Percentiles rank a stretch among this genome's conserved stretches.
Conservation (phyloP, 2,797 vertebrate species). For the Coreius guichenoti region DNA sequence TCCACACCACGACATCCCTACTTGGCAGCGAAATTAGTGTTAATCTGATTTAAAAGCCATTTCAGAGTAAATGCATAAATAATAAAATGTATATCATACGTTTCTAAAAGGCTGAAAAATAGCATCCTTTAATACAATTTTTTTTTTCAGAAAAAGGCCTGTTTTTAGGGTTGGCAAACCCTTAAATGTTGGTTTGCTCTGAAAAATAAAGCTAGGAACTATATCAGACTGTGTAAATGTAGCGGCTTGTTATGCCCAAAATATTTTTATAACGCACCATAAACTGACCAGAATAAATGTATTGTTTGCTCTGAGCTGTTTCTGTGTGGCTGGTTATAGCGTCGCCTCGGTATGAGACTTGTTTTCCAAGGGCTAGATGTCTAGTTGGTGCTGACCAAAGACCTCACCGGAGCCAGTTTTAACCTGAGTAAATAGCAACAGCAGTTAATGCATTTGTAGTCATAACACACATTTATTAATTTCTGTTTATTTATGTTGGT, state of each 20-base stretch:
- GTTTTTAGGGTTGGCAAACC: background rate
- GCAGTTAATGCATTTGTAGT: background rate
- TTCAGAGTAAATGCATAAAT: too few relatives aligned
- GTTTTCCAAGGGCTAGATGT: conserved; percentile 25
- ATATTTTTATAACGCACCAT: background rate
- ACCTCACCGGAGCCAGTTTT: conserved; percentile 11
- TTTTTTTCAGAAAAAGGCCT: background rate
- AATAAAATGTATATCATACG: background rate
- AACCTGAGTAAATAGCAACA: conserved; percentile 11
- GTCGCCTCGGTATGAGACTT: background rate
- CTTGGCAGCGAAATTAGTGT: too few relatives aligned
- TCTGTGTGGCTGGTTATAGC: conserved; percentile 12
- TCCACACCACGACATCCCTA: too few relatives aligned
- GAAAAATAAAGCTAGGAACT: background rate
- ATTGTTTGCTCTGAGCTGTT: conserved; percentile 21
- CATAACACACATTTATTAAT: conserved; percentile 15
- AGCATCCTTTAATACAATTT: too few relatives aligned
- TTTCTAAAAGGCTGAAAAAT: background rate
- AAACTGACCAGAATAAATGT: conserved; percentile 26
- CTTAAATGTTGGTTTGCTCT: background rate
- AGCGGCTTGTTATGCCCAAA: background rate
- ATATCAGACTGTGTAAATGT: background rate
- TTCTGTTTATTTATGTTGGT: conserved; percentile 12
- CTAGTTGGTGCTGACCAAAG: conserved; percentile 1
- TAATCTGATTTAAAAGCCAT: too few relatives aligned